Percentiles rank a stretch among this genome's conserved stretches.
phyloP scores from a whole-genome alignment of 1,140 invertebrate species.

The Meteorus sp. region DNA sequence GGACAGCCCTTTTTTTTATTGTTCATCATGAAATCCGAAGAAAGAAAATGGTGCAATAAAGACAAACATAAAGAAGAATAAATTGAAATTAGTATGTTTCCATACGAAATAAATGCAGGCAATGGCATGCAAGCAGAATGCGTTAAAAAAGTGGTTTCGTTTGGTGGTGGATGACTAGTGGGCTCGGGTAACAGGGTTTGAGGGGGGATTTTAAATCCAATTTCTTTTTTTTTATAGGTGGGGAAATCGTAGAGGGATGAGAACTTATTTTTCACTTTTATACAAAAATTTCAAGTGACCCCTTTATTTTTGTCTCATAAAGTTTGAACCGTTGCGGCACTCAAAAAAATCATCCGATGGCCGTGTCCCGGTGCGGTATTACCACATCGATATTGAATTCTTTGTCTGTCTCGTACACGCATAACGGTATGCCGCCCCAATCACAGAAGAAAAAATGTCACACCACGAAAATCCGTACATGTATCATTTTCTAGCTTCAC shows the following conservation, averaged over 20 bases:
- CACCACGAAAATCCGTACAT: constrained; percentile 55
- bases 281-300: background rate
- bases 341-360: constrained; percentile 17
- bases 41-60: constrained; percentile 77
- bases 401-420: constrained; percentile 41
- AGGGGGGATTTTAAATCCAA: constrained; percentile 6
- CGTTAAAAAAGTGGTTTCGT: constrained; percentile 40
- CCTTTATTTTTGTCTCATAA: background rate
- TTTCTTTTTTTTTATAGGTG: background rate
- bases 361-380: constrained; percentile 14
- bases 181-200: background rate
- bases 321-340: constrained; percentile 18
- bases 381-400: constrained; percentile 18
- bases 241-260: background rate
- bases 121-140: constrained; percentile 49
- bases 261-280: constrained; percentile 1
- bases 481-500: constrained; percentile 28
- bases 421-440: constrained; percentile 67
- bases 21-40: constrained; percentile 68
- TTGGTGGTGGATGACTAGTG: background rate
- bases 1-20: constrained; percentile 73
- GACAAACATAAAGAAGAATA: constrained; percentile 70
- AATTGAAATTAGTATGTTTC: constrained; percentile 61
- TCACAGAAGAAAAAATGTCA: constrained; percentile 74
- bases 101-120: constrained; percentile 35